Percentiles rank a stretch among this genome's conserved stretches.
Evolutionary conservation across 2,797 vertebrate species (phyloP).

Genomic region (Gymnoscopelus microlampas): DNA sequence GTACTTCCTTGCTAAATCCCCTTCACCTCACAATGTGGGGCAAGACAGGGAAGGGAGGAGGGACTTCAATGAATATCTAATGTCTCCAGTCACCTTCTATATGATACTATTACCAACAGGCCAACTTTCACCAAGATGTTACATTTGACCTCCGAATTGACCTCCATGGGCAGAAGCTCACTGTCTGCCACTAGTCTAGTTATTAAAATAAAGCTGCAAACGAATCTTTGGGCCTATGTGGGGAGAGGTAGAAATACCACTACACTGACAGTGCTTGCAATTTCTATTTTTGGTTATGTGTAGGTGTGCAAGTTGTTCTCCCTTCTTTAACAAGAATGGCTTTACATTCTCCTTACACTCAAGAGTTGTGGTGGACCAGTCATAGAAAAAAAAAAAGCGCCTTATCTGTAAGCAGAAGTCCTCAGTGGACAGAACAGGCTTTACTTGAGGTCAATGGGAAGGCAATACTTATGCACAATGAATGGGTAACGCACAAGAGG

Average conservation of each 20-base stretch:
- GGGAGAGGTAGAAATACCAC: background rate
- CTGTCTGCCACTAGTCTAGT: background rate
- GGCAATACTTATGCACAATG: no score
- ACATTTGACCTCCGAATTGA: slow-evolving; percentile 4
- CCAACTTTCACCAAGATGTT: slow-evolving; percentile 9
- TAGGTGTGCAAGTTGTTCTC: no score
- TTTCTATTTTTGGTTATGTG: no score
- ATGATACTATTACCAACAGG: slow-evolving; percentile 38
- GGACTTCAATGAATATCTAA: slow-evolving; percentile 66
- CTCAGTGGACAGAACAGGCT: no score
- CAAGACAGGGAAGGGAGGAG: slow-evolving; percentile 25
- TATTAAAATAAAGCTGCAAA: background rate
- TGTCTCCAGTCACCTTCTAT: slow-evolving; percentile 47
- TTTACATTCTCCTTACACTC: no score
- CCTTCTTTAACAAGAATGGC: no score
- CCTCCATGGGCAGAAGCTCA: slow-evolving; percentile 38
- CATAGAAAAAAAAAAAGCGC: no score
- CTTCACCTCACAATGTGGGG: slow-evolving; percentile 22
- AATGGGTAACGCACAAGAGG: no score
- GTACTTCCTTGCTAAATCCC: slow-evolving; percentile 54
- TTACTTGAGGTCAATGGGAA: no score
- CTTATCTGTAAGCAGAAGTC: no score
- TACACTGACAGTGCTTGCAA: no score
- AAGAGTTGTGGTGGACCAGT: no score
- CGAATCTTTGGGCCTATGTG: background rate